phyloP scores from a whole-genome alignment of 2,113 vertebrate genomes.

The Barnardius zonarius region DNA sequence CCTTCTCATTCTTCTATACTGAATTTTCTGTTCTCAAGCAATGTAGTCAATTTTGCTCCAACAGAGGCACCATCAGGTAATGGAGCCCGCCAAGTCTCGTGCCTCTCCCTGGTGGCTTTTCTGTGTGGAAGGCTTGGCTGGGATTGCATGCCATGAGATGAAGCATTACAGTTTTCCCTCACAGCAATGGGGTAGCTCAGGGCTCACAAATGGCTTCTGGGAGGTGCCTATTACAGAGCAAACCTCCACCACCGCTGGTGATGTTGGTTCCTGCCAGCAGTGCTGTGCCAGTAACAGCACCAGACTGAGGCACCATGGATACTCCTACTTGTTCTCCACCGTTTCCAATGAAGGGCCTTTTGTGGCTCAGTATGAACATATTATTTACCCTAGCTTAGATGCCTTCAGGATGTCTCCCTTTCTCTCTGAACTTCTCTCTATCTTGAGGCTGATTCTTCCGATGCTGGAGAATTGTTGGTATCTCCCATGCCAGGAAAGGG shows the following conservation, averaged over 20 bases:
- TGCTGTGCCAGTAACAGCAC: not conserved
- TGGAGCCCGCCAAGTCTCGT: rapidly evolving
- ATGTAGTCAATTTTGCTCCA: not conserved
- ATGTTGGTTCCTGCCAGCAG: not conserved
- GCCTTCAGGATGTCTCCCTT: not conserved
- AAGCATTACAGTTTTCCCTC: not conserved
- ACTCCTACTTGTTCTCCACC: not conserved
- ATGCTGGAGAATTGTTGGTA: not conserved
- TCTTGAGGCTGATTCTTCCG: rapidly evolving
- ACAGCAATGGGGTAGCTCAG: not conserved
- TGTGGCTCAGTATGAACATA: not conserved
- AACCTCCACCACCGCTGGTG: rapidly evolving
- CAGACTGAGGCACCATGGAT: not conserved
- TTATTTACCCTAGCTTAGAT: not conserved
- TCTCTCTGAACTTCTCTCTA: not conserved
- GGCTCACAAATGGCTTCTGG: not conserved
- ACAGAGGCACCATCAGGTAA: not conserved
- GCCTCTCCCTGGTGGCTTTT: not conserved
- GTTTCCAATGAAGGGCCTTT: not conserved
- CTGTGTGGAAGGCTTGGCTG: not conserved
- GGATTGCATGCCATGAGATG: not conserved
- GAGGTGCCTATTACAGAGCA: not conserved
- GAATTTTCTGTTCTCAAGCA: not conserved
- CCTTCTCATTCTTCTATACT: not conserved
- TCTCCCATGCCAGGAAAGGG: not conserved